Evolutionary conservation across 1,140 invertebrate genomes (phyloP).

Genomic region (Drosophila mojavensis): DNA sequence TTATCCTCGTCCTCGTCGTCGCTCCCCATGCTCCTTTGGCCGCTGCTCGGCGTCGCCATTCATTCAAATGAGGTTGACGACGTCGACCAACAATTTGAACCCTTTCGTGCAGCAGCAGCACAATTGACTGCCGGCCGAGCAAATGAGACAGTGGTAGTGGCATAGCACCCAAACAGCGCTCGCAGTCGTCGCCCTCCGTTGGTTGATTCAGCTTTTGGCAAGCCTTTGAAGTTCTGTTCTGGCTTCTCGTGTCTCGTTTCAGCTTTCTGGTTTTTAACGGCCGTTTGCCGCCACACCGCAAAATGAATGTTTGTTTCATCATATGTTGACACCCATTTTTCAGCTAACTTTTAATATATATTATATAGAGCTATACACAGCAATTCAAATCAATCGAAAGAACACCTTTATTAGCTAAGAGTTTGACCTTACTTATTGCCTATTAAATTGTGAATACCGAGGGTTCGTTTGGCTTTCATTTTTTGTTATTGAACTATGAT

Average conservation of each 20-base stretch:
- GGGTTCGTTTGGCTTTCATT: too few relatives aligned
- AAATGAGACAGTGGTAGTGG: not conserved
- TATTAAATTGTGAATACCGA: too few relatives aligned
- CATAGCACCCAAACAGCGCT: not conserved
- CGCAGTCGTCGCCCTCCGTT: slow-evolving; percentile 17
- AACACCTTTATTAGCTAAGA: too few relatives aligned
- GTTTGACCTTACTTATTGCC: too few relatives aligned
- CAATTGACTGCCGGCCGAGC: slow-evolving; percentile 21
- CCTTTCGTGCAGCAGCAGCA: slow-evolving; percentile 59
- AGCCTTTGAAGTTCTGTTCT: slow-evolving; percentile 43
- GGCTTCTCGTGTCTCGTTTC: not conserved
- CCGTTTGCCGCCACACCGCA: slow-evolving; percentile 25
- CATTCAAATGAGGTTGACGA: slow-evolving; percentile 72
- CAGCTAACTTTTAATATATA: not conserved
- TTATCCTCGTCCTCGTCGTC: slow-evolving; percentile 5
- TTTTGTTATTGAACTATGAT: too few relatives aligned
- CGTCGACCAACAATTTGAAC: slow-evolving; percentile 72
- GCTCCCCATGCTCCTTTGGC: slow-evolving; percentile 2
- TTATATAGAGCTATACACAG: not conserved
- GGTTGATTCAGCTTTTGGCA: slow-evolving; percentile 24
- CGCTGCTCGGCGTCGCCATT: slow-evolving; percentile 27
- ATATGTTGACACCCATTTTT: slow-evolving; percentile 77
- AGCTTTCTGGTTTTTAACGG: not conserved
- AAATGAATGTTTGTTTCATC: slow-evolving; percentile 78
- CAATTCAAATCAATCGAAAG: too few relatives aligned